Base-by-base conservation (phyloP, 2,113 vertebrate genomes). In the Echinops telfairi region DNA sequence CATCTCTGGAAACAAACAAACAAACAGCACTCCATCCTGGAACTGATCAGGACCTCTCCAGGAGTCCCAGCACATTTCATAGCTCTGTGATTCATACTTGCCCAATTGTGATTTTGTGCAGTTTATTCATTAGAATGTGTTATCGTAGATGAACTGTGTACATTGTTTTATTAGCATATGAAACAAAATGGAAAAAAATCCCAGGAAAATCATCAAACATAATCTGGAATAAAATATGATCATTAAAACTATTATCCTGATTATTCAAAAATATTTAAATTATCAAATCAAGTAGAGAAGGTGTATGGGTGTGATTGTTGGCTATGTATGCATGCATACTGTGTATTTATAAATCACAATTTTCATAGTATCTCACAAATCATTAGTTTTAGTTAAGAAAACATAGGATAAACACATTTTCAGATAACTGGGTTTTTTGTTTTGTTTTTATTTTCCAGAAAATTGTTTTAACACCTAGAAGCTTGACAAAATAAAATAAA, bases 1-100 rank as follows among this genome's bases (percentile, higher is more conserved):
- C 87, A 93, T 93, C 79, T 83, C 95, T 93, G 47, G 75, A 58
- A 95, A 91, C 90, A 96, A 53, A 6, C 5, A 53, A 53, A 91
- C 91, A 77, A 62, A 22, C 15, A 66, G 64, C 20, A 90, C 96
- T 84, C 17, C 19, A 58, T 96, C 64, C 70, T 89, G 22, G 81
- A 53, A 96, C 96, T 97, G 94, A 96, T 94, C 93, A 94, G 96
- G 75, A 92, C 87, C 97, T 97, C 95, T 96, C 71, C 92, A 91
- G 92, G 76, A 96, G 36, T 95, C 86, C 4, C 89, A 17, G 58
- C 71, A 53, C 96, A 97, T 97, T 98, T 8, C 97, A 96, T 95
- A 96, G 91, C 89, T 77, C 19, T 31, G 12, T 89, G 96, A 97
- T 92, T 97, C 97, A 96, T 92, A 92, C 95, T 83, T 96, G 47